Evolutionary conservation across 2,797 vertebrate species (phyloP).

Genomic region (Anas georgica): DNA sequence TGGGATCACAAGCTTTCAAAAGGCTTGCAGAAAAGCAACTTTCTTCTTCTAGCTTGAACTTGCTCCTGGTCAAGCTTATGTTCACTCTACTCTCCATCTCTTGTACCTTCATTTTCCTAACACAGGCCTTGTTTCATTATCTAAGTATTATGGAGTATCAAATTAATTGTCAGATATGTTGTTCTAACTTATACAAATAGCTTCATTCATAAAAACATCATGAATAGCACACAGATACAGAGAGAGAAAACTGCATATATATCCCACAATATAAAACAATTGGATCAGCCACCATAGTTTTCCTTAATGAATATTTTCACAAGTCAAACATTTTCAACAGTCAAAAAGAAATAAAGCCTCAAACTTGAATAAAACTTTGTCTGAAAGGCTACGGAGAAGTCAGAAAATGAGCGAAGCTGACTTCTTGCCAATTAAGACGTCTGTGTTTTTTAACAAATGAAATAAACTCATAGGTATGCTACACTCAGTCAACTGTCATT

Average conservation of each 20-base stretch:
- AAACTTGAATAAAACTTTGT: background rate
- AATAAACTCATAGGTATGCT: background rate
- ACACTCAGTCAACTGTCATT: background rate
- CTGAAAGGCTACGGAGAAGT: background rate
- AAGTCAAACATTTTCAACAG: slow-evolving; percentile 6
- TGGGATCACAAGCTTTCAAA: background rate
- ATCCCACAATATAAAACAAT: background rate
- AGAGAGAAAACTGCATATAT: background rate
- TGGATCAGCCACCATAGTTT: background rate
- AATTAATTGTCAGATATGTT: background rate
- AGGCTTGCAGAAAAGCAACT: background rate
- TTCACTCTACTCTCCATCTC: background rate
- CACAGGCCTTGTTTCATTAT: background rate
- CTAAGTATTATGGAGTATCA: background rate
- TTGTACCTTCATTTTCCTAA: background rate
- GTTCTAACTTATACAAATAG: background rate
- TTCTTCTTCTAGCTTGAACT: background rate
- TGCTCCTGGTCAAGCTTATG: background rate
- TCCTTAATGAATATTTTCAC: background rate
- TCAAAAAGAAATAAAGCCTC: background rate
- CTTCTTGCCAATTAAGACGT: background rate
- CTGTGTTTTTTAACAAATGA: background rate
- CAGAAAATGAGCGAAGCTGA: background rate
- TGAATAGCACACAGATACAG: background rate
- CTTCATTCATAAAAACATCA: background rate